Base-by-base conservation (phyloP, 1,140 invertebrate genomes). In the Drosophila littoralis region DNA sequence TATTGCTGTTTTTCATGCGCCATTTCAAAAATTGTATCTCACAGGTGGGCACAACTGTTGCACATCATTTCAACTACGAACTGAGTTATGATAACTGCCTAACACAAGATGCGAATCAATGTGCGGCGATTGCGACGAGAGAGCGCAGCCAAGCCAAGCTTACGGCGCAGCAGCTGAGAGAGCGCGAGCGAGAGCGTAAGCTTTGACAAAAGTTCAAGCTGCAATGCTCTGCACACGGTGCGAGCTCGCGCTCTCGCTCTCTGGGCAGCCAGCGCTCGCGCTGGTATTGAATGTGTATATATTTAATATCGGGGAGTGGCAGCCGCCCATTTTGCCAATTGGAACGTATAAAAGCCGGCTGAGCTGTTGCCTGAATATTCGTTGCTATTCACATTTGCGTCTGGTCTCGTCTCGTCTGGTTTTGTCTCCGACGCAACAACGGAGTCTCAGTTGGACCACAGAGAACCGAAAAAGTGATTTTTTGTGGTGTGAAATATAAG, bases 341-440 rank as follows among this genome's bases (percentile, higher is more conserved):
- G 71, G 58, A 74, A 74, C 71, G 71, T 74, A 74, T 74, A 74
- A 61, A 74, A 74, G 71, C 71, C 65, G 71, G 71, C 57, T 54
- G 65, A 61, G 42, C 71, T 42, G 65, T 65, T 55, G 71, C 43
- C 57, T 61, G 42, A 74, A 48, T 60, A 74, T 74, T 74, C 71
- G 71, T 74, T 74, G 71, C 71, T 74, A 69, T 69, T 69, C 71
- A 74, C 71, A 74, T 90, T 92, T 86, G 79, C 88, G 74, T 90
- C 81, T 92, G 83, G 86, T 88, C 79, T 88, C 74, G 88, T 91
- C 83, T 91, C 91, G 91, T 92, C 90, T 68, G 65, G 48, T 68
- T 65, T 70, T 72, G 75, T 74, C 61, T 68, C 70, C 70, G 70
- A 59, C 59, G 66, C 73, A 79, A 48, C 60, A 77, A 51, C 74